These are phyloP conservation scores for Botrylloides violaceus DNA, from an alignment of 23 tunicate species.

Conservation along the genomic window DNA sequence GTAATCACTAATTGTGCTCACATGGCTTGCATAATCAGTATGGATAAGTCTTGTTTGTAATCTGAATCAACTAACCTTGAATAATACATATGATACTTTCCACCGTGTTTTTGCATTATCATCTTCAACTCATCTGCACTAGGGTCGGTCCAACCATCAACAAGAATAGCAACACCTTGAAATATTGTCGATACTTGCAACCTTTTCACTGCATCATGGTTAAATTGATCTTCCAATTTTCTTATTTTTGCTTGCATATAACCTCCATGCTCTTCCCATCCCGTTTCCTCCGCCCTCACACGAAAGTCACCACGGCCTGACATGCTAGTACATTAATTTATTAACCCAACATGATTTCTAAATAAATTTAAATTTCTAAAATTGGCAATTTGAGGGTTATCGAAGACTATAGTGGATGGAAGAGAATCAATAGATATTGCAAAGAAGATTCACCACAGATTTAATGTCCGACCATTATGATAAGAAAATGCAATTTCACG, in stretches of 20 bases:
- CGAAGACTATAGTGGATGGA: too few relatives aligned
- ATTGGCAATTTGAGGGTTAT: too few relatives aligned
- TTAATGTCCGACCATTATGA: too few relatives aligned
- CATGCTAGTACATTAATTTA: constrained; percentile 12
- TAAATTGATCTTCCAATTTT: constrained; percentile 69
- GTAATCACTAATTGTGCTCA: background rate
- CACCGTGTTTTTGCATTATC: constrained; percentile 89
- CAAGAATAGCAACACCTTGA: constrained; percentile 59
- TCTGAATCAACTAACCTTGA: constrained; percentile 83
- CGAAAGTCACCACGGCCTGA: constrained; percentile 46
- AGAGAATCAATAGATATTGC: too few relatives aligned
- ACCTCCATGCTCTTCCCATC: constrained; percentile 63
- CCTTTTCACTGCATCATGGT: constrained; percentile 7
- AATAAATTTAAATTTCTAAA: background rate
- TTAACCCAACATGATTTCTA: background rate
- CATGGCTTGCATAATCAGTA: background rate
- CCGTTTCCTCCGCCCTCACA: constrained; percentile 27
- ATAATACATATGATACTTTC: constrained; percentile 70
- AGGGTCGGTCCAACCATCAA: constrained; percentile 93
- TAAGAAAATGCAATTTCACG: too few relatives aligned
- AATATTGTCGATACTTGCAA: constrained; percentile 43
- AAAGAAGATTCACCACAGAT: too few relatives aligned
- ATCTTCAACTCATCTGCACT: constrained; percentile 63
- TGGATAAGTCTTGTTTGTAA: too few relatives aligned
- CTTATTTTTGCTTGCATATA: constrained; percentile 70